Percentiles rank a stretch among this genome's conserved stretches.
Evolutionary conservation across 2,113 vertebrate genomes (phyloP).

Genomic region (Rutilus rutilus): DNA sequence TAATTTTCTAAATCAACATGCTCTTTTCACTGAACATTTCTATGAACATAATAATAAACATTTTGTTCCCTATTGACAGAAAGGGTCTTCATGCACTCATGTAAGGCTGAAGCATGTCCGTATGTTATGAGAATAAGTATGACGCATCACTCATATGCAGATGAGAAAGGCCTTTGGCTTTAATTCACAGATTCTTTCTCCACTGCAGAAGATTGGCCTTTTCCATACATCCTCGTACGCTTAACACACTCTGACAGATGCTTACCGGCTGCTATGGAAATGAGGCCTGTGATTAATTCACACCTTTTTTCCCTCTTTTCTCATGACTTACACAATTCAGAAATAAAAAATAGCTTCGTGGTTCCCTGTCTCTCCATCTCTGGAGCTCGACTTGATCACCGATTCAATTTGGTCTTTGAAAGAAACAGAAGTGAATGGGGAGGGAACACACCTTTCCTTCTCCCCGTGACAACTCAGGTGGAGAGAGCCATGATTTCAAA

Average conservation of each 20-base stretch:
- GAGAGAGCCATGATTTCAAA: constrained; percentile 37
- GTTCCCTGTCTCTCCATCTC: constrained; percentile 35
- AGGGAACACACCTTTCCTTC: constrained; percentile 10
- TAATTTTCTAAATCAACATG: too few species aligned
- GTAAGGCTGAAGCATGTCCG: not conserved
- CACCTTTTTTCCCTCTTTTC: constrained; percentile 46
- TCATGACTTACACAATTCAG: constrained; percentile 33
- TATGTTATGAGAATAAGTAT: not conserved
- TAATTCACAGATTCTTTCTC: constrained; percentile 6
- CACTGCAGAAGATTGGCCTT: constrained; percentile 15
- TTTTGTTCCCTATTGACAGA: not conserved
- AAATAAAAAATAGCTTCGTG: constrained; percentile 34
- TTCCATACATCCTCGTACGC: constrained; percentile 29
- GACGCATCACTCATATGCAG: constrained; percentile 5
- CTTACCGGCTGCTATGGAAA: constrained; percentile 58
- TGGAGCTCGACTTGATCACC: constrained; percentile 17
- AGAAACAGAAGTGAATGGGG: not conserved
- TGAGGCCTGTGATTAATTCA: constrained; percentile 58
- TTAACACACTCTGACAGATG: constrained; percentile 52
- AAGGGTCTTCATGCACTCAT: not conserved
- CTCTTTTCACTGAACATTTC: too few species aligned
- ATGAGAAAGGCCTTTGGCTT: not conserved
- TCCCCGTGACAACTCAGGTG: constrained; percentile 5
- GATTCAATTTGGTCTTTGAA: constrained; percentile 27
- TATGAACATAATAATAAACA: too few species aligned